Conservation (phyloP, 1,140 invertebrate species). For the Trichomalopsis sarcophagae region DNA sequence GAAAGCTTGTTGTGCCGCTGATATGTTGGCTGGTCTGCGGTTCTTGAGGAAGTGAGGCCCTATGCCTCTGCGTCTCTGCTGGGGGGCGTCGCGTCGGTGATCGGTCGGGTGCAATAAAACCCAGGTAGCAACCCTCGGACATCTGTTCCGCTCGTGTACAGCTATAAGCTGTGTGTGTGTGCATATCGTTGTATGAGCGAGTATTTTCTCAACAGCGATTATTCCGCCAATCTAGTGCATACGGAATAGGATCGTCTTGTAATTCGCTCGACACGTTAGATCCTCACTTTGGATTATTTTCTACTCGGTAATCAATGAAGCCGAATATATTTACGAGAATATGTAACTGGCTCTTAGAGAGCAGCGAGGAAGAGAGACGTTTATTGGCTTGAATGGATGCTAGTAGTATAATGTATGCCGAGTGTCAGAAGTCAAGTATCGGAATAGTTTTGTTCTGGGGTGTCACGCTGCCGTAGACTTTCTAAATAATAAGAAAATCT, state of each 20-base stretch:
- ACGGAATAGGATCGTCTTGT: not conserved
- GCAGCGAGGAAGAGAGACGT: not conserved
- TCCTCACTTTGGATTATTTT: constrained; percentile 10
- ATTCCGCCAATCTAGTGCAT: not conserved
- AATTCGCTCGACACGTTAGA: not conserved
- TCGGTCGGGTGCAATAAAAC: too few relatives aligned
- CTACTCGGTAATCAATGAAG: constrained; percentile 4
- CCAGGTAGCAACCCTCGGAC: too few relatives aligned
- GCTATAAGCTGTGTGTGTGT: too few relatives aligned
- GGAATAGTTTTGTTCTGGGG: not conserved
- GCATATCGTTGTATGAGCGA: too few relatives aligned
- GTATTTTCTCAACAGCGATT: too few relatives aligned
- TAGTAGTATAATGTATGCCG: not conserved
- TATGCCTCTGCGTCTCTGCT: too few relatives aligned
- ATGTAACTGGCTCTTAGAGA: not conserved
- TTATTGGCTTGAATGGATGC: not conserved
- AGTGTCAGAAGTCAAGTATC: constrained; percentile 12
- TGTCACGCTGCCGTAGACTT: not conserved
- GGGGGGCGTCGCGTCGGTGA: too few relatives aligned
- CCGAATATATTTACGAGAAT: not conserved
- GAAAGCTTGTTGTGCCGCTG: too few relatives aligned
- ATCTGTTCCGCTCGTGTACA: too few relatives aligned
- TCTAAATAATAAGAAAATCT: constrained; percentile 27
- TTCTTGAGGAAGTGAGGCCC: too few relatives aligned
- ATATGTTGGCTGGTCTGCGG: too few relatives aligned